Evolutionary conservation across 1,140 invertebrate genomes (phyloP), one percentile per base, ranked within the genome.

Genomic region (Trichogramma pretiosum): DNA sequence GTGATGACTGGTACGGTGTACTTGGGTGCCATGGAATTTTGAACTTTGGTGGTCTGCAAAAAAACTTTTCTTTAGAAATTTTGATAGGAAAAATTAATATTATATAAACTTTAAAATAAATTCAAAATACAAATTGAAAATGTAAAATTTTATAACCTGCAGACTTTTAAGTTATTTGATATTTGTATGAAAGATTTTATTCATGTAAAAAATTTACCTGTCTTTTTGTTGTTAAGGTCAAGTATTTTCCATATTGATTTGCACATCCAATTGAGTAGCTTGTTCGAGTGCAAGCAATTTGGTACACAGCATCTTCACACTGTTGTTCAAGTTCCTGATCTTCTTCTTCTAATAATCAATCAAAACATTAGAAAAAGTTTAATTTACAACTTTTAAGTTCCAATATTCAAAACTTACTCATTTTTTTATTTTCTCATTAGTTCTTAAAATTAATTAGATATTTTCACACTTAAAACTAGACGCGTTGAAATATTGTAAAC

Each of bases 221-320:
- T 42, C 60, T 59, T 14, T 58, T 47, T 9, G 52, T 64, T 14
- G 37, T 53, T 3, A 65, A 45, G 24, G 43, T 39, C n/a, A 66
- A 53, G 11, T 45, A 58, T 22, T 54, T 56, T 8, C 43, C 45
- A 10, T 65, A 32, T 41, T 62, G 58, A 5, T 59, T 42, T 1
- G 57, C 56, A 48, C 64, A 68, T 35, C 37, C 49, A 8, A 33
- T 9, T 1, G 64, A 61, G 42, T 57, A 66, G 21, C 46, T 52
- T 48, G 65, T 61, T 40, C 65, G 37, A 19, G 56, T 53, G 36
- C 62, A 62, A 11, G 58, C 64, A 7, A 65, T 33, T 37, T 62
- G 50, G 33, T 59, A 63, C 0, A 65, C 16, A 2, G 50, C 56
- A n/a, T 68, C 55, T 34, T 66, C 63, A 18, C 60, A 65, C 19